Evolutionary conservation across 2,797 vertebrate species (phyloP), one percentile per base, ranked within the genome.

Genomic region (Spatula clypeata): DNA sequence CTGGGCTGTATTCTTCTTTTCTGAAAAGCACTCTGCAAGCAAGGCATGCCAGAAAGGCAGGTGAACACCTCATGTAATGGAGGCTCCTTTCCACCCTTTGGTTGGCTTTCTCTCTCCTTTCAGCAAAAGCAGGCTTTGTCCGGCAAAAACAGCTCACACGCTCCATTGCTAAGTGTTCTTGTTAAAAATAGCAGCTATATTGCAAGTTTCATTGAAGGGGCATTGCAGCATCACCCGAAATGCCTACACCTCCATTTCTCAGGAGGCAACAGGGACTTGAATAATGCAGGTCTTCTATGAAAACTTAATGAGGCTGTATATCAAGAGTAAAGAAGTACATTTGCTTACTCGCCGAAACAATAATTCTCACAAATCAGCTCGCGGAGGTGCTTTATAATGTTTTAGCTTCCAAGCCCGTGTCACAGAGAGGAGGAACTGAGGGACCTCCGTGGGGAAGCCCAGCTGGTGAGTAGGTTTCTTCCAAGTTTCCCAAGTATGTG

Each of bases 201-300:
- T 49, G 32, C 79, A 62, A 29, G 8, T 91, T 96, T 90, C 38
- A 47, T 36, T 93, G 86, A 91, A 27, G 7, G 31, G 40, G 71
- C 61, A 62, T 44, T 2, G 11, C 66, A 79, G 31, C 49, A 61
- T 62, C 67, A 71, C 55, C 57, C 58, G 45, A 88, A 77, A 58
- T 77, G 70, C 77, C 92, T 95, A 3, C 32, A 54, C 42, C n/a
- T 96, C 32, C 27, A 54, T 92, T 92, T 60, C 71, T 92, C 87
- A 11, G 40, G 49, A 93, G 82, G 79, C 44, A 86, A 65, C 77
- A 94, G 73, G 80, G 65, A 94, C 67, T 97, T 97, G 95, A 97
- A 96, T 97, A 97, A 97, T 95, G 82, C 62, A 94, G 73, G 67
- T 96, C 77, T 93, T 88, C 74, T 83, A 97, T 97, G 79, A 97